Evolutionary conservation across 2,888 invertebrate species (phyloP), one percentile per base, ranked within the genome.

Genomic region (Caenorhabditis panamensis): DNA sequence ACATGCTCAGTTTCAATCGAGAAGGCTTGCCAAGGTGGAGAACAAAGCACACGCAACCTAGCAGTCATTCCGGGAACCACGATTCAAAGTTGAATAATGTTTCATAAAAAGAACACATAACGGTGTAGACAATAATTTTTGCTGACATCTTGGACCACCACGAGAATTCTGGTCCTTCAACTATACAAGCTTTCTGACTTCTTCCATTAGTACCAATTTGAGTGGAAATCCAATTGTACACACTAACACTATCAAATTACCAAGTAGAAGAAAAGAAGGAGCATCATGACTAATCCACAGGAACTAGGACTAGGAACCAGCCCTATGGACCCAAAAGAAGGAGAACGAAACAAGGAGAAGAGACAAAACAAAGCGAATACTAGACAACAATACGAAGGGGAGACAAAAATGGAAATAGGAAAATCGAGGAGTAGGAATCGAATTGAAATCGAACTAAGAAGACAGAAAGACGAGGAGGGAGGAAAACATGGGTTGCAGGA

Each of bases 161-260:
- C n/a, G n/a, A n/a, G n/a, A n/a, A n/a, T n/a, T n/a, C n/a, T n/a
- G n/a, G n/a, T n/a, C n/a, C n/a, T 61, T 16, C 49, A 22, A 31
- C 51, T 18, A 49, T 49, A 8, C 5, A 62, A 69, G 72, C 56
- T 37, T 61, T 75, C 66, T 66, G 66, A 61, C 66, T 75, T 75
- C 58, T 75, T 75, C 66, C 75, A 75, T 66, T 75, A 75, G 75
- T 66, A 75, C 75, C 75, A 75, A 66, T 75, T 75, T 37, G 59
- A 31, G 24, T 26, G 53, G 36, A 75, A 75, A 75, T 75, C 58
- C 59, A 61, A 75, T 75, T 75, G 75, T 54, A 67, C 47, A 31
- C 31, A 31, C 58, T 36, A 64, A 64, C 63, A 61, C 66, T 66
- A 75, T 49, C 28, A 24, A 26, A 18, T 31, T 22, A 26, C 28